Evolutionary conservation across 2,888 invertebrate species (phyloP).

Genomic region (Lepidocyrtinus sp.): DNA sequence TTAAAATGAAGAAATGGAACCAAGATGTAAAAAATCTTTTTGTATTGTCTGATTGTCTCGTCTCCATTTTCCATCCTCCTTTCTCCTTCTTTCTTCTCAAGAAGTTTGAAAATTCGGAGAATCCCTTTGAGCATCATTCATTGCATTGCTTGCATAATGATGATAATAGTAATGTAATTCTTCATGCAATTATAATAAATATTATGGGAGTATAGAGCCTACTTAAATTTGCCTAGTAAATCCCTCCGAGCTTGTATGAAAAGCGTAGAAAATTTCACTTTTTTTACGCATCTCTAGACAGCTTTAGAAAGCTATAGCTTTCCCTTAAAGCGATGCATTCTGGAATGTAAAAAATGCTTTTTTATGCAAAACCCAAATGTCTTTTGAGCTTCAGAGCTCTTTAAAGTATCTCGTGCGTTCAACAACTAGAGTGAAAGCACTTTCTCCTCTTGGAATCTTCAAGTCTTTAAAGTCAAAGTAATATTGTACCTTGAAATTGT

Average conservation of each 20-base stretch:
- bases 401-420: too few species aligned
- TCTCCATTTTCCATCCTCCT: too few species aligned
- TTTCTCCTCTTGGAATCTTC: neutral
- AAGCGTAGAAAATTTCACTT: neutral
- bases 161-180: conserved; percentile 37
- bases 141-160: conserved; percentile 34
- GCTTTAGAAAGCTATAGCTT: neutral
- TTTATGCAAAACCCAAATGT: conserved; percentile 52
- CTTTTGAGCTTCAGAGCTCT: too few species aligned
- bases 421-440: conserved; percentile 6
- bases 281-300: neutral
- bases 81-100: too few species aligned
- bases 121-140: conserved; percentile 30
- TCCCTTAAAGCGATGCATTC: neutral
- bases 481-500: neutral
- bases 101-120: conserved; percentile 23
- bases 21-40: too few species aligned
- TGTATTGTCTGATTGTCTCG: too few species aligned
- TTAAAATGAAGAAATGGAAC: too few species aligned
- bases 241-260: conserved; percentile 28
- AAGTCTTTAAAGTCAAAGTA: conserved; percentile 9
- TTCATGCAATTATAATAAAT: conserved; percentile 55
- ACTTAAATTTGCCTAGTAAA: conserved; percentile 35
- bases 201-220: conserved; percentile 21
- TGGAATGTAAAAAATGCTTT: conserved; percentile 32